Evolutionary conservation across 2,797 vertebrate genomes (phyloP), one percentile per base, ranked within the genome.

Genomic region (Acrossocheilus fasciatus): DNA sequence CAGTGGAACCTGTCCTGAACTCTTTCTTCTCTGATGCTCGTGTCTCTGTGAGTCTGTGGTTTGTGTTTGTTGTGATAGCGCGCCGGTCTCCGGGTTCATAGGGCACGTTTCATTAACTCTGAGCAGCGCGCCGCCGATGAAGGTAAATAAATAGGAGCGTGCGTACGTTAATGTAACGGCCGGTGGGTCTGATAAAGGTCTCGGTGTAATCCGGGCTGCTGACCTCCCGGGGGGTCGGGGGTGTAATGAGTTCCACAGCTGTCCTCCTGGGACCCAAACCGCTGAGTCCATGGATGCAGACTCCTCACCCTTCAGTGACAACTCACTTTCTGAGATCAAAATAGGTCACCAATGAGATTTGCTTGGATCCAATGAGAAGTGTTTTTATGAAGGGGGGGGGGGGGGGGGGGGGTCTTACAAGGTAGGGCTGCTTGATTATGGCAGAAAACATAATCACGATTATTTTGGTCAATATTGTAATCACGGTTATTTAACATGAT

Each of bases 201-300:
- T 72, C 47, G 47, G 84, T 87, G 80, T 93, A 94, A 95, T 91
- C 91, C 91, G 0, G 84, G 89, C 90, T 90, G 89, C 87, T 93
- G 92, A 93, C 94, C 94, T 93, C 93, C 90, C 88, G 87, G 89
- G 88, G 91, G 91, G 88, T 86, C 45, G 36, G 39, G 84, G 89
- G 87, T 74, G 90, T 96, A 96, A 96, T 96, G 95, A 95, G 94
- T 96, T 96, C 94, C 92, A 92, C 96, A 96, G 95, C 94, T 96
- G 95, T 91, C 90, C 94, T 86, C 93, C 88, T 89, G 95, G 94
- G 96, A 96, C 92, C 82, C 88, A 86, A 81, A 88, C 93, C 94
- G 91, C 94, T 11, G 45, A 47, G 4, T 50, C 47, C 47, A 50
- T 4, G 14, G 45, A 47, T 47, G 45, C 43, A 45, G 2, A 45